Base-by-base conservation (phyloP, 2,888 invertebrate genomes). In the Cancer borealis region DNA sequence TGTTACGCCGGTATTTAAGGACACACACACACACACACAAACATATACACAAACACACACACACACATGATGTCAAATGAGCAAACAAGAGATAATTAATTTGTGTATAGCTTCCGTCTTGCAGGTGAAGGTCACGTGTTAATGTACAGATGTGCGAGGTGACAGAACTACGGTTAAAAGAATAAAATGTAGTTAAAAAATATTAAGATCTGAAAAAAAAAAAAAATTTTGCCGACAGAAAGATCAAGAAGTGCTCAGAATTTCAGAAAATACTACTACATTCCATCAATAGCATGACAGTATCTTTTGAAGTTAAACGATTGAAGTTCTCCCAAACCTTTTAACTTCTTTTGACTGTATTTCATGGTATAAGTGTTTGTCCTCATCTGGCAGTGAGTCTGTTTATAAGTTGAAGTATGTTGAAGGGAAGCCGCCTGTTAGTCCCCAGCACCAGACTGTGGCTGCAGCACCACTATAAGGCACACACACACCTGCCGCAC, bases 381-480 rank as follows among this genome's bases (percentile, higher is more conserved):
- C 60, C 60, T 60, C 10, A 21, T 60, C 60, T 60, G 60, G 60
- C 21, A 60, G 5, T 0, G 21, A 17, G 60, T 60, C 17, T 21
- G 17, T 73, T 30, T 66, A 3, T 39, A 39, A 30, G 10, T 21
- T 6, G n/a, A 45, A 45, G 73, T 12, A n/a, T 47, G 45, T 30
- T 47, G 30, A 39, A 4, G 17, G 79, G 26, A 91, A 79, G 66
- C 17, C 66, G 66, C 17, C 66, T 8, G 46, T 39, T 26, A 79
- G 66, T 91, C 54, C 79, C 79, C 45, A 60, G 91, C 30, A 45
- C 26, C 30, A 14, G 60, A 47, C 10, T 92, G 54, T 92, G 46
- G 49, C 49, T 3, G n/a, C 54, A 90, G 84, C 79, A 54, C 88
- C 79, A 39, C 49, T 91, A 93, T 91, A 93, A 91, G 93, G 93